phyloP scores from a whole-genome alignment of 2,113 vertebrate species.

The Spea bombifrons region DNA sequence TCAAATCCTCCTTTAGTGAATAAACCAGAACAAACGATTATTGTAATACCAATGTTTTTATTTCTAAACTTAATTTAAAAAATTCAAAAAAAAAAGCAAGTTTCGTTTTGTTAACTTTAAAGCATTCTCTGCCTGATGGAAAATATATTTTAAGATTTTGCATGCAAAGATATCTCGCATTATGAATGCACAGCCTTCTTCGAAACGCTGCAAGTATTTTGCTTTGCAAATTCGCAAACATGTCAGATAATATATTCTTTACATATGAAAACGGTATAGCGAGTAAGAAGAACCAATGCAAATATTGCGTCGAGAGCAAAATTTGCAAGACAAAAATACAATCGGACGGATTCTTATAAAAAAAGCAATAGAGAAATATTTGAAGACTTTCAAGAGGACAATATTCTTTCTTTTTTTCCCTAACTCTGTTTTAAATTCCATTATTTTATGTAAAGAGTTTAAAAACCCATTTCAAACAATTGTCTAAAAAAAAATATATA shows the following conservation, averaged over 20 bases:
- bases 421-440: neutral
- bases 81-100: too few species aligned
- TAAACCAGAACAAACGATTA: too few species aligned
- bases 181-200: neutral
- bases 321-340: constrained; percentile 3
- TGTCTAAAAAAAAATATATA: neutral
- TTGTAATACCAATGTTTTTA: too few species aligned
- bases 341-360: neutral
- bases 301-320: neutral
- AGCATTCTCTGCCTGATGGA: too few species aligned
- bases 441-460: neutral
- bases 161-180: neutral
- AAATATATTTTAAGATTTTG: constrained; percentile 16
- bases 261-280: neutral
- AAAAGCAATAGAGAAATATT: neutral
- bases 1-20: too few species aligned
- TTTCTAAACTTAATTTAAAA: too few species aligned
- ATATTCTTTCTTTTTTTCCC: neutral
- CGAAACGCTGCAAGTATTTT: neutral
- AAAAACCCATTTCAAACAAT: neutral
- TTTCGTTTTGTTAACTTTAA: too few species aligned
- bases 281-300: neutral
- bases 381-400: neutral
- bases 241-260: constrained; percentile 4
- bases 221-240: neutral